phyloP scores from a whole-genome alignment of 2,113 vertebrate species.

The Tympanuchus pallidicinctus region DNA sequence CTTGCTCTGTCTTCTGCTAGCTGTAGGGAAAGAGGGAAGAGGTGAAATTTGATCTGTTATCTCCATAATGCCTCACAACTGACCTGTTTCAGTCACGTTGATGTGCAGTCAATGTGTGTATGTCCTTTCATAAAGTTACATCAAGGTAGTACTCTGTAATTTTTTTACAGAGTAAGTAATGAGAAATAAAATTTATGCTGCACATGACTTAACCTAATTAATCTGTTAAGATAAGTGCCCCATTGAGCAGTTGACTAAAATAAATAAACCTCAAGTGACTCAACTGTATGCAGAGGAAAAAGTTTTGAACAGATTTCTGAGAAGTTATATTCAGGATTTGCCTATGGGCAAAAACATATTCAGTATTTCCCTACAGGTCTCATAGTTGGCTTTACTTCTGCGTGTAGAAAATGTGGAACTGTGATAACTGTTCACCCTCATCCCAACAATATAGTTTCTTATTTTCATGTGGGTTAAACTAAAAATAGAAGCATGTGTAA shows the following conservation, averaged over 20 bases:
- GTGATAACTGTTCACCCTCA: not conserved
- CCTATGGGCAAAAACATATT: not conserved
- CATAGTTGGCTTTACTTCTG: not conserved
- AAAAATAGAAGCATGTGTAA: not conserved
- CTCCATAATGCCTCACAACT: not conserved
- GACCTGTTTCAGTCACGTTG: not conserved
- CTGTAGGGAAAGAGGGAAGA: not conserved
- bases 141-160: not conserved
- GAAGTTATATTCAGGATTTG: not conserved
- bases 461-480: not conserved
- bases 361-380: not conserved
- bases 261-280: not conserved
- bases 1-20: not conserved
- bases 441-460: not conserved
- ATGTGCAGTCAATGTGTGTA: not conserved
- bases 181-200: not conserved
- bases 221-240: not conserved
- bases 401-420: not conserved
- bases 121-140: not conserved
- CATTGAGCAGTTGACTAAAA: not conserved
- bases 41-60: not conserved
- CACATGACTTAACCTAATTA: not conserved
- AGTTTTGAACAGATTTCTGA: not conserved
- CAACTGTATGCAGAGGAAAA: not conserved
- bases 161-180: not conserved